These are phyloP conservation scores for Aspidoscelis tigris DNA, from an alignment of 2,113 vertebrate species.

Conservation along the genomic window DNA sequence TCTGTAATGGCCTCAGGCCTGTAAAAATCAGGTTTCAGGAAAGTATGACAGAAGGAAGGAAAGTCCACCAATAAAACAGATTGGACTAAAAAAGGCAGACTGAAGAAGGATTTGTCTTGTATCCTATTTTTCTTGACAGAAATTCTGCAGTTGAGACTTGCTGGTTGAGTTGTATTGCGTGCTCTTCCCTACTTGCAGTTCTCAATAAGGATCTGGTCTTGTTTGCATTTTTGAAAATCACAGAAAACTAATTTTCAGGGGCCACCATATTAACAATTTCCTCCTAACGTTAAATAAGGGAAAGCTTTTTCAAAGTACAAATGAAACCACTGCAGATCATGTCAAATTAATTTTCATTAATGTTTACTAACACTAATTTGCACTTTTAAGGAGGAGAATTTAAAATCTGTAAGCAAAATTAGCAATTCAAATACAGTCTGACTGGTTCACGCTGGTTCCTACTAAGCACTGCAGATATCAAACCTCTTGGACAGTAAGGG, in stretches of 20 bases:
- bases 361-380: neutral
- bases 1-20: no score
- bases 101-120: no score
- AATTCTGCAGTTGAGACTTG: neutral
- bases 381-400: neutral
- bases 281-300: neutral
- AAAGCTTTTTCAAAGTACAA: slow-evolving; percentile 4
- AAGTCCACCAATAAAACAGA: no score
- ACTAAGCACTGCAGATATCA: no score
- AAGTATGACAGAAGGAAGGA: no score
- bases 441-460: no score
- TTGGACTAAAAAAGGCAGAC: no score
- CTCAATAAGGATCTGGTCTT: neutral
- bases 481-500: no score
- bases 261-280: neutral
- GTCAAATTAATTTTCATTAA: slow-evolving; percentile 18
- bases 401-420: slow-evolving; percentile 17
- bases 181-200: rapidly evolving
- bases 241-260: neutral
- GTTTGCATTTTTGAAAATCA: neutral
- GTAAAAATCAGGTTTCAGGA: no score
- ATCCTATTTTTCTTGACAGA: neutral
- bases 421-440: neutral
- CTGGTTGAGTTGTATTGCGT: neutral
- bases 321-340: slow-evolving; percentile 10